Base-by-base conservation (phyloP, 2,888 invertebrate species). In the Tipula lateralis region DNA sequence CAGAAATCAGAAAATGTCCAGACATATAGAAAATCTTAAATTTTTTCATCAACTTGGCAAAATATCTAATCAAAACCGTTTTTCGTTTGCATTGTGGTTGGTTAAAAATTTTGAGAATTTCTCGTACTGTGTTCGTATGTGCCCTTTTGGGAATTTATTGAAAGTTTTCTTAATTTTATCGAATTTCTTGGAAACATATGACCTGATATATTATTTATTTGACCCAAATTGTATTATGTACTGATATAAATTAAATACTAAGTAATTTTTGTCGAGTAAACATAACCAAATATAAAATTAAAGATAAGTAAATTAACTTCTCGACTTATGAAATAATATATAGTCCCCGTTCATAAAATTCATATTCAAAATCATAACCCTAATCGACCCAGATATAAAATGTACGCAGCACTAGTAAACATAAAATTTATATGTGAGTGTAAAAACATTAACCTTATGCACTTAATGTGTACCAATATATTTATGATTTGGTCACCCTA, bases 401-500 rank as follows among this genome's bases (percentile, higher is more conserved):
- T 36, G 9, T 44, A n/a, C 44, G 16, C 44, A 66, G 19, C 24
- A 3, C 66, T n/a, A 24, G 66, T 24, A 24, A 24, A 66, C 66
- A 66, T 66, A 66, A 24, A 24, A 66, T 66, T 24, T 9, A 24
- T 24, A 24, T 66, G 24, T 66, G 24, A 24, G 24, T 24, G 12
- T 24, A 24, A 9, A 44, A 24, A 24, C 19, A 66, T 66, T 66
- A 66, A 66, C 66, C 66, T 66, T 66, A 66, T 66, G 66, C 66
- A 66, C 66, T 66, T 66, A 66, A 66, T 66, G 24, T 66, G 66
- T 66, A 66, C 66, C 66, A 66, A 66, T 66, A 66, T 66, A 66
- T 66, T 66, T 66, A 66, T 66, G 66, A 66, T 66, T 24, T 24
- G 50, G 50, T 50, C 19, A 24, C 66, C 66, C 66, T 66, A 66